Evolutionary conservation across 2,888 invertebrate genomes (phyloP).

Genomic region (Trichogramma evanescens): DNA sequence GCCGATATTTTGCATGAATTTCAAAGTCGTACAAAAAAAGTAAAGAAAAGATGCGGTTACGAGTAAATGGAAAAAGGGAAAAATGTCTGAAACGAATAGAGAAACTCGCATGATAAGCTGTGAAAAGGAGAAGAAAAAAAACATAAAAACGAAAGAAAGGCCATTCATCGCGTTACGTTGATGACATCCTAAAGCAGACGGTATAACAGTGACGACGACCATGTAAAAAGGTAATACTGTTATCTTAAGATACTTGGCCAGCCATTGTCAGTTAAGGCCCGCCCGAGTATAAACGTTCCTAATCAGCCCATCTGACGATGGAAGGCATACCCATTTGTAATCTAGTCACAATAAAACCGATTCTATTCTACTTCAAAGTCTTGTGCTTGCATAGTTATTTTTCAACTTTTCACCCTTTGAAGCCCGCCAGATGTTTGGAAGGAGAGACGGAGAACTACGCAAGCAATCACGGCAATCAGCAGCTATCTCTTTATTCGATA

Average conservation of each 20-base stretch:
- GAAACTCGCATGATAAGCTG: background rate
- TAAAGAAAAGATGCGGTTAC: background rate
- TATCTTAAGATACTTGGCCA: constrained; percentile 25
- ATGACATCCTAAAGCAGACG: constrained; percentile 30
- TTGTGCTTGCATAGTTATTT: background rate
- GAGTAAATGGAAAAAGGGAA: background rate
- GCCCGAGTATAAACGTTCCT: constrained; percentile 42
- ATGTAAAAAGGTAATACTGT: too few species aligned
- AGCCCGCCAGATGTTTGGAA: background rate
- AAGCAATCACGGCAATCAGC: background rate
- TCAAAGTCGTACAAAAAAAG: constrained; percentile 41
- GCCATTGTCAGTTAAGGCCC: background rate
- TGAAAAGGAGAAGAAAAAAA: background rate
- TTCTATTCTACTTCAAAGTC: constrained; percentile 39
- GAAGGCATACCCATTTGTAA: constrained; percentile 44
- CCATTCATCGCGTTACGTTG: constrained; percentile 37
- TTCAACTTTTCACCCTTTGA: background rate
- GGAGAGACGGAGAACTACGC: background rate
- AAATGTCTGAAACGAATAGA: background rate
- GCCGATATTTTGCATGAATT: constrained; percentile 46
- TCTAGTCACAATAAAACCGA: constrained; percentile 48
- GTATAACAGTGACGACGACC: too few species aligned
- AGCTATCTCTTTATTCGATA: background rate
- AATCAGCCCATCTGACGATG: constrained; percentile 41
- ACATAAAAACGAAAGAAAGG: constrained; percentile 5